Conservation (phyloP, 1,140 invertebrate species). For the Apolygus lucorum region DNA sequence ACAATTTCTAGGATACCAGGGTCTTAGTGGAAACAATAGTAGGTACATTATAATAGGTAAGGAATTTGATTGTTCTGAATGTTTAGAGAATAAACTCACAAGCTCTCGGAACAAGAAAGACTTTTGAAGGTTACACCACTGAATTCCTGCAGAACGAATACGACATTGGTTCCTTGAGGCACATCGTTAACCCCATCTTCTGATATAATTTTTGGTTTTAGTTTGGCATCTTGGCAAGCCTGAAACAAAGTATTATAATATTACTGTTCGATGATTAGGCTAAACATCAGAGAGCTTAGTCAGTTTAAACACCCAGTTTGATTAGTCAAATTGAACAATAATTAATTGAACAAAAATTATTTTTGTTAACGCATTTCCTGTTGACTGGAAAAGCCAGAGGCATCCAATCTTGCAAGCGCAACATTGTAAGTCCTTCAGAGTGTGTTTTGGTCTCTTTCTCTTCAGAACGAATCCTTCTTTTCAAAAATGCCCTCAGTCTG, state of each 20-base stretch:
- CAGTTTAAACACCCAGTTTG: not conserved
- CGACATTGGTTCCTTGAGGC: not conserved
- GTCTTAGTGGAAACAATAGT: not conserved
- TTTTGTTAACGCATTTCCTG: too few relatives aligned
- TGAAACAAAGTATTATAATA: not conserved
- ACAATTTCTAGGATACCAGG: not conserved
- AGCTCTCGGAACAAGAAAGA: constrained; percentile 8
- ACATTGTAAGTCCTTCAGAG: too few relatives aligned
- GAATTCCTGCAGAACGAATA: constrained; percentile 24
- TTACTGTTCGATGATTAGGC: not conserved
- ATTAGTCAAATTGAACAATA: not conserved
- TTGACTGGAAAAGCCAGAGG: too few relatives aligned
- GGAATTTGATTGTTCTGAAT: not conserved
- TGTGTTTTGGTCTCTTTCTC: too few relatives aligned
- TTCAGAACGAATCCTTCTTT: too few relatives aligned
- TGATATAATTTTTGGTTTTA: constrained; percentile 21
- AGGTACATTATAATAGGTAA: not conserved
- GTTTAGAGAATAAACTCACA: constrained; percentile 19
- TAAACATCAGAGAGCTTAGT: not conserved
- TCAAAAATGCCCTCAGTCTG: too few relatives aligned
- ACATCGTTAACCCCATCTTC: constrained; percentile 11
- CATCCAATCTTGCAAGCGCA: too few relatives aligned
- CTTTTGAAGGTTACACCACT: constrained; percentile 17
- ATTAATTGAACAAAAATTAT: not conserved
- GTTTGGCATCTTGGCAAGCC: constrained; percentile 20